These are phyloP conservation scores for Linepithema humile DNA, from an alignment of 1,140 invertebrate genomes.

Conservation along the genomic window DNA sequence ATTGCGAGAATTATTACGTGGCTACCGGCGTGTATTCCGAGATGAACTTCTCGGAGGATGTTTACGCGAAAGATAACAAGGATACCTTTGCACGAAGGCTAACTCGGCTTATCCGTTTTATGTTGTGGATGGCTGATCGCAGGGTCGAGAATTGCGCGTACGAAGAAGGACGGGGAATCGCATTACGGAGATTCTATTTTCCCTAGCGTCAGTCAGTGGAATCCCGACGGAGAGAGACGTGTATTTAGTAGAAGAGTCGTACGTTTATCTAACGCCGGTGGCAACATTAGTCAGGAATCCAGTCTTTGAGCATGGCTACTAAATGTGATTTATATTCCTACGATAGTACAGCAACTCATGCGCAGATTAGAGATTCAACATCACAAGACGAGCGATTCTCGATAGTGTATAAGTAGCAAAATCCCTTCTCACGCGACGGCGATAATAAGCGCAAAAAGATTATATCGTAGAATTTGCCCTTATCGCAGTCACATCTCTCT, in stretches of 20 bases:
- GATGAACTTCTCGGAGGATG: slow-evolving; percentile 50
- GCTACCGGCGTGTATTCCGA: slow-evolving; percentile 38
- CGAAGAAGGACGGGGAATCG: slow-evolving; percentile 50
- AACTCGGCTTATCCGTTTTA: background rate
- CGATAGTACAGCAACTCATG: slow-evolving; percentile 49
- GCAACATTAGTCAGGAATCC: slow-evolving; percentile 66
- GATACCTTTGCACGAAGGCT: slow-evolving; percentile 42
- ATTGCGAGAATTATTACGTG: slow-evolving; percentile 45
- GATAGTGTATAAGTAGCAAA: background rate
- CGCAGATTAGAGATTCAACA: slow-evolving; percentile 45
- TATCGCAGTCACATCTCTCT: no score
- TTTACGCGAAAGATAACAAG: slow-evolving; percentile 41
- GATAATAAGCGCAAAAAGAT: background rate
- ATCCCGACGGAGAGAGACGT: slow-evolving; percentile 59
- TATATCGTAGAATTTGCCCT: no score
- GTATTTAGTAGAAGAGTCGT: slow-evolving; percentile 63
- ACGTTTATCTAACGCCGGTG: slow-evolving; percentile 44
- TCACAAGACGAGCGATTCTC: background rate
- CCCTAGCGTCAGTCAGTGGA: slow-evolving; percentile 46
- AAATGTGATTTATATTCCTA: slow-evolving; percentile 61
- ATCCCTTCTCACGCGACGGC: background rate
- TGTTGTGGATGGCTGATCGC: slow-evolving; percentile 30
- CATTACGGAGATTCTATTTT: slow-evolving; percentile 63
- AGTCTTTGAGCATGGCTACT: slow-evolving; percentile 66
- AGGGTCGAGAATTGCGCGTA: slow-evolving; percentile 47